Base-by-base conservation (phyloP, 2,888 invertebrate species). In the Autographa pulchrina region DNA sequence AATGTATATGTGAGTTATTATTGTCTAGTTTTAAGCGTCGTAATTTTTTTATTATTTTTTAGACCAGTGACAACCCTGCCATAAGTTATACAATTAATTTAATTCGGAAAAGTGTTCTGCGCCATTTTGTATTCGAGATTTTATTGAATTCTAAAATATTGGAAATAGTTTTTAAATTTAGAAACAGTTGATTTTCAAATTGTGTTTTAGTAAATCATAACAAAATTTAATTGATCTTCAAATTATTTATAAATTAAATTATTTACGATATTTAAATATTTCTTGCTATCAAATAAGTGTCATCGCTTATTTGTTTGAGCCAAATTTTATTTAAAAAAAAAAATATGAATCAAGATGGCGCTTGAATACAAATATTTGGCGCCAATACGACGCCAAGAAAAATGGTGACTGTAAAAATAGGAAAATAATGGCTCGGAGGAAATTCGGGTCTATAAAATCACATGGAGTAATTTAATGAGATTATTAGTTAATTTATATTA, bases 1-100 rank as follows among this genome's bases (percentile, higher is more conserved):
- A 90, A 88, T 93, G 93, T 95, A 93, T 92, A 93, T 94, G 94
- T 95, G 93, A 91, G 88, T 85, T 89, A 85, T 87, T 87, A 90
- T 88, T 90, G 88, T 89, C 83, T 91, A 90, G 89, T 84, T 89
- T 65, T 85, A 84, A 88, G 86, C 74, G 70, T 85, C 82, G 79
- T 86, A 81, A 71, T 83, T 82, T 82, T 85, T 85, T 77, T 77
- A 72, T 75, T 78, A 65, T 62, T 77, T 74, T 80, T 71, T 81
- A 76, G 70, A 85, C 73, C 78, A 77, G 75, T 83, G 70, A 85
- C 71, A 78, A 77, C 81, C 74, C 74, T 83, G 83, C 83, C 83
- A 83, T 83, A 85, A 80, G 60, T 74, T 77, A 72, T 74, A 84
- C 67, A 65, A 77, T 70, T 66, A 81, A 77, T 70, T 74, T 74